Percentiles rank a stretch among this genome's conserved stretches.
phyloP scores from a whole-genome alignment of 2,797 vertebrate genomes.

The Aselliscus stoliczkanus region DNA sequence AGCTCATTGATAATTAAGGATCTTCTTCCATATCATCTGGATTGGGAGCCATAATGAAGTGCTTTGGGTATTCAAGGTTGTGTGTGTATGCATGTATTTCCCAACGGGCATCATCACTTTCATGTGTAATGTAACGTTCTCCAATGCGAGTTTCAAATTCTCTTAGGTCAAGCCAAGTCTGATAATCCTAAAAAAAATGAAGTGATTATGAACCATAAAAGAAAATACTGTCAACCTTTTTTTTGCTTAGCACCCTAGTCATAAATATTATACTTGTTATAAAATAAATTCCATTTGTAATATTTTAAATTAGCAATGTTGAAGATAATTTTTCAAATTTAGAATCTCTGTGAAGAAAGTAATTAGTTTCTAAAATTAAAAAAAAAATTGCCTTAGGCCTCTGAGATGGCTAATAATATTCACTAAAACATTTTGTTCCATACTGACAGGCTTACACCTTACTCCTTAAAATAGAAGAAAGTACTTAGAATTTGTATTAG shows the following conservation, averaged over 20 bases:
- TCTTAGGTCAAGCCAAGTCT: conserved; percentile 98
- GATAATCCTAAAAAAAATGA: conserved; percentile 90
- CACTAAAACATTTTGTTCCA: not conserved
- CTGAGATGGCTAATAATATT: not conserved
- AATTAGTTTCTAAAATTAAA: not conserved
- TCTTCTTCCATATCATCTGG: conserved; percentile 99
- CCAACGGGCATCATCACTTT: conserved; percentile 98
- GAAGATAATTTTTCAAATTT: not conserved
- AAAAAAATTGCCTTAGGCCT: not conserved
- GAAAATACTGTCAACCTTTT: not conserved
- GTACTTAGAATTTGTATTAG: not conserved
- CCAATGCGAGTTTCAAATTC: conserved; percentile 97
- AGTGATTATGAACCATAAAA: conserved; percentile 18
- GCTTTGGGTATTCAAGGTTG: conserved; percentile 93
- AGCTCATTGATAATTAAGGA: conserved; percentile 83
- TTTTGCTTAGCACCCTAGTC: not conserved
- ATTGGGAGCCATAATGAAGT: conserved; percentile 99
- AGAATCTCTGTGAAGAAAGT: not conserved
- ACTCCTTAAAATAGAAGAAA: not conserved
- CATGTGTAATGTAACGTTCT: conserved; percentile 98
- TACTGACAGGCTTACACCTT: not conserved
- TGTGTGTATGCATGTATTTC: conserved; percentile 94
- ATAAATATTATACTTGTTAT: not conserved
- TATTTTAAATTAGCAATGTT: conserved; percentile 14
- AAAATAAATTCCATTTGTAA: not conserved